These are phyloP conservation scores for Alauda arvensis DNA, from an alignment of 2,797 vertebrate species.

Conservation along the genomic window DNA sequence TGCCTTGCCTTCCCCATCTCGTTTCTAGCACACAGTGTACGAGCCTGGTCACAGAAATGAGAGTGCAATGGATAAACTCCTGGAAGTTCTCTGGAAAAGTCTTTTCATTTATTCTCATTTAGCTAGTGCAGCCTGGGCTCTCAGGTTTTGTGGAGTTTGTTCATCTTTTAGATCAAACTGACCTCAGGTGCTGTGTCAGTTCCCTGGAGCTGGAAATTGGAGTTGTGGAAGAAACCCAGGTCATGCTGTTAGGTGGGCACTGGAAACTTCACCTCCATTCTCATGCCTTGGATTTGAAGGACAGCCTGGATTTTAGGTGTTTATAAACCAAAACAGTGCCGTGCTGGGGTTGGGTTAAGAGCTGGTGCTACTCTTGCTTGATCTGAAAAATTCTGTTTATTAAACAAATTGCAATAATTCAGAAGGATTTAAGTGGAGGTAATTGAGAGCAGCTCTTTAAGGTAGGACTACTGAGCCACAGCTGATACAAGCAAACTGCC, in stretches of 20 bases:
- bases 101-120: neutral
- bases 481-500: neutral
- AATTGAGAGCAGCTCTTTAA: neutral
- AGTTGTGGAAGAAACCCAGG: fast-evolving
- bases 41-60: neutral
- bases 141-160: neutral
- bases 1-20: neutral
- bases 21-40: neutral
- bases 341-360: neutral
- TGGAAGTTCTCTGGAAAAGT: neutral
- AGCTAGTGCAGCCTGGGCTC: neutral
- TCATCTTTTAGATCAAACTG: neutral
- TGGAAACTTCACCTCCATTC: neutral
- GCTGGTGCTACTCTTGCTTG: neutral
- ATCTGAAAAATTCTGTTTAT: neutral
- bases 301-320: neutral
- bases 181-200: neutral
- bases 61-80: neutral
- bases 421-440: neutral
- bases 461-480: neutral
- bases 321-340: neutral
- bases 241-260: neutral
- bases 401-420: neutral
- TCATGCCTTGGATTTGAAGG: neutral
- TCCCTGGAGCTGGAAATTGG: neutral